A percentile compares a stretch with the other conserved stretches of the same genome.
Conservation (phyloP, 30 jellyfish, hydroid and myxozoan genomes). For the Nemopilema nomurai region DNA sequence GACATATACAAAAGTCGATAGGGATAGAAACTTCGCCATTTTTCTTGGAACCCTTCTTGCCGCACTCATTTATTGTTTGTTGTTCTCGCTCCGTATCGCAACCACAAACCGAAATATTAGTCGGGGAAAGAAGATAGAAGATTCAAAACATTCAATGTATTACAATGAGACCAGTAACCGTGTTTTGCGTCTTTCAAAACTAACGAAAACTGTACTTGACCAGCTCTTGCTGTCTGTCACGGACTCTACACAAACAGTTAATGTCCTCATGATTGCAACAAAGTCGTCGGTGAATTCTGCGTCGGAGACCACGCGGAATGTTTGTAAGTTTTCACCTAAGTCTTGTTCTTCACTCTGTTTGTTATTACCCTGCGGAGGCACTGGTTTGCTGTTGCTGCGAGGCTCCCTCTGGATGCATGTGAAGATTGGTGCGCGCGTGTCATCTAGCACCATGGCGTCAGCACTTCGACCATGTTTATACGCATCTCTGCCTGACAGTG, state of each 20-base stretch:
- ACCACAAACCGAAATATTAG: background rate
- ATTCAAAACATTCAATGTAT: no score
- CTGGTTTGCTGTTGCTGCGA: background rate
- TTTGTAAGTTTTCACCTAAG: background rate
- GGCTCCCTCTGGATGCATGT: background rate
- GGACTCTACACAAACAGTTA: background rate
- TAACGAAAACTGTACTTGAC: background rate
- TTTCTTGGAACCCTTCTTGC: background rate
- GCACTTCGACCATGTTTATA: background rate
- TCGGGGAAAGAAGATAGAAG: background rate
- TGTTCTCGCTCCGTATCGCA: background rate
- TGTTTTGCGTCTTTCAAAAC: background rate
- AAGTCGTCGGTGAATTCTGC: background rate
- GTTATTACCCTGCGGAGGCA: background rate
- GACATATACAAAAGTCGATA: background rate
- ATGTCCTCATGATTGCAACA: background rate
- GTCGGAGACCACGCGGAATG: slow-evolving; percentile 6
- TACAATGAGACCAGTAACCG: background rate
- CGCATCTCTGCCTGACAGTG: background rate
- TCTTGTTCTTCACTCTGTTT: background rate
- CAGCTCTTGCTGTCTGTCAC: slow-evolving; percentile 1
- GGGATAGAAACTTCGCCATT: background rate
- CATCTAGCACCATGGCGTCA: background rate
- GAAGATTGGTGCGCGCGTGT: background rate
- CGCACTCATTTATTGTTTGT: background rate